Percentiles rank a stretch among this genome's conserved stretches.
phyloP scores from a whole-genome alignment of 2,888 invertebrate species.

The Philereme vetulata region DNA sequence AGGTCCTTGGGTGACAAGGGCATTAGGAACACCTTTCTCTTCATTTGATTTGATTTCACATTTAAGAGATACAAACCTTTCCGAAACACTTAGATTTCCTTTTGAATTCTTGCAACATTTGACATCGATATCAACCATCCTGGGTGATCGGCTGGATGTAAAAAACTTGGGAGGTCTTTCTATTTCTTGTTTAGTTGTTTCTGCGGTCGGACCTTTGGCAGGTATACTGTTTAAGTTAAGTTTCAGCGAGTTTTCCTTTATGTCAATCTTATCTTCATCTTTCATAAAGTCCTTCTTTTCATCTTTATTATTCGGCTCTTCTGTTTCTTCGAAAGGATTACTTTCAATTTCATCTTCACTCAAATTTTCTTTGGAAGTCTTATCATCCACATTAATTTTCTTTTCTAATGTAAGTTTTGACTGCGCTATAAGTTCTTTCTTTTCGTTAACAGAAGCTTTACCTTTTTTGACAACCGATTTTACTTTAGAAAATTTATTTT shows the following conservation, averaged over 20 bases:
- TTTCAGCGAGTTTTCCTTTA: slow-evolving; percentile 31
- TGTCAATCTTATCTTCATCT: slow-evolving; percentile 40
- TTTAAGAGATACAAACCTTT: slow-evolving; percentile 73
- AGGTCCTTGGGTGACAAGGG: slow-evolving; percentile 70
- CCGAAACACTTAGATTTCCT: slow-evolving; percentile 74
- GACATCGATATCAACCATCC: slow-evolving; percentile 76
- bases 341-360: slow-evolving; percentile 16
- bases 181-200: slow-evolving; percentile 66
- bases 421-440: slow-evolving; percentile 50
- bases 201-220: slow-evolving; percentile 41
- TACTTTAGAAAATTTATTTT: slow-evolving; percentile 58
- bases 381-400: slow-evolving; percentile 29
- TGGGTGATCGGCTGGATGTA: slow-evolving; percentile 71
- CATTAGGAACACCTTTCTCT: slow-evolving; percentile 62
- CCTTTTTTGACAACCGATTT: slow-evolving; percentile 62
- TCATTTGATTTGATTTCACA: slow-evolving; percentile 68
- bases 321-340: slow-evolving; percentile 23
- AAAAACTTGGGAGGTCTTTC: slow-evolving; percentile 79
- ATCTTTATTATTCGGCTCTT: slow-evolving; percentile 19
- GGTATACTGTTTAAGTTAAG: slow-evolving; percentile 30
- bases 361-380: slow-evolving; percentile 31
- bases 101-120: slow-evolving; percentile 77
- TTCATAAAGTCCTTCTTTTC: slow-evolving; percentile 38
- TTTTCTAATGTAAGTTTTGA: slow-evolving; percentile 40
- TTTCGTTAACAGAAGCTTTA: slow-evolving; percentile 47